Evolutionary conservation across 2,113 vertebrate species (phyloP).

Genomic region (Cryptomyrus ogoouensis): DNA sequence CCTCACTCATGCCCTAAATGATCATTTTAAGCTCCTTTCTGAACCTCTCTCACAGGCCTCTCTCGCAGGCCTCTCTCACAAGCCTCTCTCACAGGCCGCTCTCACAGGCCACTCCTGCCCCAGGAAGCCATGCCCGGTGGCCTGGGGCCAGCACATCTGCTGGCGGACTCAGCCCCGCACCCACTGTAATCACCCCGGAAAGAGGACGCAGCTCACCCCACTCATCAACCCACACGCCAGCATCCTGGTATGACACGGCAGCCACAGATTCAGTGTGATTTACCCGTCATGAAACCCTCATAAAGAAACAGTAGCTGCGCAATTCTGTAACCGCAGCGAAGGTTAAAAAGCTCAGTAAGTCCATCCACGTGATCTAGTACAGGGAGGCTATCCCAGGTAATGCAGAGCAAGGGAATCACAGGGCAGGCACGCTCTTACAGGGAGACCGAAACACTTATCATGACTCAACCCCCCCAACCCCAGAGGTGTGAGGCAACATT

Average conservation of each 20-base stretch:
- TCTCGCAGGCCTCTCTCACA: constrained; percentile 52
- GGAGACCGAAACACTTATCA: background rate
- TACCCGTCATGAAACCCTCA: background rate
- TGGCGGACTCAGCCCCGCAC: constrained; percentile 72
- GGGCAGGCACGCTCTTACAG: background rate
- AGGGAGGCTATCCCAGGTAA: background rate
- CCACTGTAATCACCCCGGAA: constrained; percentile 67
- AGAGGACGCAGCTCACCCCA: constrained; percentile 64
- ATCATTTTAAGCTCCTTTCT: background rate
- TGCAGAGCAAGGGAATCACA: background rate
- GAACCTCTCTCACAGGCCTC: background rate
- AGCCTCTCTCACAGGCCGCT: too few relatives aligned
- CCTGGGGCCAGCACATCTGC: constrained; percentile 77
- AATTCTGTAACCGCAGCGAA: background rate
- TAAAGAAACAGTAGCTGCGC: background rate
- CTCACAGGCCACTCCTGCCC: constrained; percentile 45
- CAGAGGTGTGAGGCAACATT: background rate
- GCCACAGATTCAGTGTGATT: background rate
- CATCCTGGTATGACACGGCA: constrained; percentile 50
- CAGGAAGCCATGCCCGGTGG: constrained; percentile 73
- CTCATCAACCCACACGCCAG: constrained; percentile 63
- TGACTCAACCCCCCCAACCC: background rate
- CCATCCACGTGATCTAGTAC: background rate
- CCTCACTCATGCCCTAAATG: background rate
- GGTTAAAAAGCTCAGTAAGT: background rate